phyloP scores from a whole-genome alignment of 2,113 vertebrate species.

The Cyanoliseus patagonus region DNA sequence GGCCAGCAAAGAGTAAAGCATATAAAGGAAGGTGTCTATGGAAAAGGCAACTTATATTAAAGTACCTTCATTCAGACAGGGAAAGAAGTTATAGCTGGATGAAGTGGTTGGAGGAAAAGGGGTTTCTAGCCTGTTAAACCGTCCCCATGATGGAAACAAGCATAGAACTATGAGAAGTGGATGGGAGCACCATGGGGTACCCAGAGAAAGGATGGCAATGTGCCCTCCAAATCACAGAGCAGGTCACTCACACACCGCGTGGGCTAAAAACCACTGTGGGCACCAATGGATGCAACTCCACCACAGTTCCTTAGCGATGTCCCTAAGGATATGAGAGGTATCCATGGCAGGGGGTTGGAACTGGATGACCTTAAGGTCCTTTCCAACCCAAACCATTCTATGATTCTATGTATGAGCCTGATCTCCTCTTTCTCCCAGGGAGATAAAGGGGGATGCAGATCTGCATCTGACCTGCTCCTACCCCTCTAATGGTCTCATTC shows the following conservation, averaged over 20 bases:
- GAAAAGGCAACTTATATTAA: background rate
- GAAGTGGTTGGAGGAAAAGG: background rate
- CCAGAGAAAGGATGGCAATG: background rate
- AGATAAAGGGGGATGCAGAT: background rate
- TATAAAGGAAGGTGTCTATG: background rate
- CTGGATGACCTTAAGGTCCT: background rate
- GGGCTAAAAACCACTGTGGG: background rate
- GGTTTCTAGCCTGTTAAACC: background rate
- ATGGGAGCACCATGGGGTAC: background rate
- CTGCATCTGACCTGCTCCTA: accelerated
- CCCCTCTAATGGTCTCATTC: background rate
- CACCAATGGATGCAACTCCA: accelerated
- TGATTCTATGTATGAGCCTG: background rate
- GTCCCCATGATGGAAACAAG: background rate
- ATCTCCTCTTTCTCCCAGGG: background rate
- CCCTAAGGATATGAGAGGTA: background rate
- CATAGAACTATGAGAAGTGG: background rate
- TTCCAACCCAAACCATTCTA: background rate
- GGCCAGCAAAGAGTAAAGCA: background rate
- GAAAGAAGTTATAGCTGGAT: background rate
- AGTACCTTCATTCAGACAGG: background rate
- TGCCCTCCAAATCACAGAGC: background rate
- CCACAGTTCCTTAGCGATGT: background rate
- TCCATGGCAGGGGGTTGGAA: background rate
- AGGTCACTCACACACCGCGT: accelerated